These are phyloP conservation scores for Ophonus ardosiacus DNA, from an alignment of 2,888 invertebrate genomes.

Conservation along the genomic window DNA sequence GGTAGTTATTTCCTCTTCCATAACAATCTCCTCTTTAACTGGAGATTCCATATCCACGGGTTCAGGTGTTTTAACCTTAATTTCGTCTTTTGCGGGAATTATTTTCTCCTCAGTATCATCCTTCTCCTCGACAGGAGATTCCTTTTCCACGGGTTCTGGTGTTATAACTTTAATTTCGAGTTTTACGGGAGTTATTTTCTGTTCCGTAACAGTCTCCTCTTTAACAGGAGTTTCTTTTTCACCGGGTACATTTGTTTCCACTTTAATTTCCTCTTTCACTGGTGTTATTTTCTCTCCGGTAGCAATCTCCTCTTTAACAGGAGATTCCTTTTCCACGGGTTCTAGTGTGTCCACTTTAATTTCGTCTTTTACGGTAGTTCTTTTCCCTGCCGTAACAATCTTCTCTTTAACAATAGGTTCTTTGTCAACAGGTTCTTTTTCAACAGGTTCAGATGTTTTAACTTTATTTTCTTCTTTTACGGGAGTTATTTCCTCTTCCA, in stretches of 20 bases:
- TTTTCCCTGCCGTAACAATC: not conserved
- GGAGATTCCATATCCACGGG: constrained; percentile 38
- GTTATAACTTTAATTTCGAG: no score
- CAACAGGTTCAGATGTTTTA: not conserved
- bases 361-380: not conserved
- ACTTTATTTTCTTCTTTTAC: no score
- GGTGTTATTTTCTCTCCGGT: not conserved
- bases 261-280: not conserved
- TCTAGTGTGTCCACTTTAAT: not conserved
- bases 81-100: no score
- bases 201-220: not conserved
- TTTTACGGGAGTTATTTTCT: no score
- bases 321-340: not conserved
- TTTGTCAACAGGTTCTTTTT: no score
- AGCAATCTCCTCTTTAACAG: not conserved
- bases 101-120: no score
- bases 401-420: no score
- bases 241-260: not conserved
- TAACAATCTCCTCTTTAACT: no score
- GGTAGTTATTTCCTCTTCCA: no score
- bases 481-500: no score
- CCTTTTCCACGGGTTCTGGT: no score
- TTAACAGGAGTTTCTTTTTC: not conserved
- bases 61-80: constrained; percentile 14
- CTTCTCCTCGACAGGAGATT: no score